Evolutionary conservation across 1,140 invertebrate species (phyloP), one percentile per base, ranked within the genome.

Genomic region (Drosophila tropicalis): DNA sequence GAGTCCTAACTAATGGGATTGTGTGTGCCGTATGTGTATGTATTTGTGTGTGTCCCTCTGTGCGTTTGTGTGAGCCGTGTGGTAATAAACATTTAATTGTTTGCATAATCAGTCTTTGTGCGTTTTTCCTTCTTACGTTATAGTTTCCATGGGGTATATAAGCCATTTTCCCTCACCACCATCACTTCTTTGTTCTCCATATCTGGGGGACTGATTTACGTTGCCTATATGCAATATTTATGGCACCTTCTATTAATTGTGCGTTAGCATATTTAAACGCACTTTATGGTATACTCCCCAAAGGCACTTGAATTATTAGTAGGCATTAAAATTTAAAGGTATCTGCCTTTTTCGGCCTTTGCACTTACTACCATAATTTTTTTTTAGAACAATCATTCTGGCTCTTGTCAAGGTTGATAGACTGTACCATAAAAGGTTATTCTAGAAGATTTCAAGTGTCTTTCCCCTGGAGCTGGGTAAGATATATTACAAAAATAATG

Each of bases 171-270:
- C 17, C 34, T 44, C 64, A 7, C 13, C 15, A 22, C 44, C 44
- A 9, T 22, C 9, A 1, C 34, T 10, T 36, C 34, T 51, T 51
- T 51, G 7, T 19, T 4, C 44, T 4, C 44, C 13, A 19, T 51
- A 51, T 39, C 70, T 70, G 47, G 2, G 3, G 58, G 67, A 56
- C 65, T 87, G 83, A 89, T 83, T 87, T 87, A 87, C 84, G 76
- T 71, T 71, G 72, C 83, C 84, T 87, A 89, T 87, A 67, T 84
- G 65, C 62, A 83, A 89, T 87, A 87, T 87, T 87, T 87, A 87
- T 87, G 84, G 83, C 83, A 80, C 76, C 81, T 87, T 89, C 83
- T 77, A 87, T 86, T 86, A 87, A 86, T 86, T 86, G 82, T 82
- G 65, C 79, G 83, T 87, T 86, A 79, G 83, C 82, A 83, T 87